phyloP scores from a whole-genome alignment of 1,140 invertebrate genomes.

The Elysia chlorotica region DNA sequence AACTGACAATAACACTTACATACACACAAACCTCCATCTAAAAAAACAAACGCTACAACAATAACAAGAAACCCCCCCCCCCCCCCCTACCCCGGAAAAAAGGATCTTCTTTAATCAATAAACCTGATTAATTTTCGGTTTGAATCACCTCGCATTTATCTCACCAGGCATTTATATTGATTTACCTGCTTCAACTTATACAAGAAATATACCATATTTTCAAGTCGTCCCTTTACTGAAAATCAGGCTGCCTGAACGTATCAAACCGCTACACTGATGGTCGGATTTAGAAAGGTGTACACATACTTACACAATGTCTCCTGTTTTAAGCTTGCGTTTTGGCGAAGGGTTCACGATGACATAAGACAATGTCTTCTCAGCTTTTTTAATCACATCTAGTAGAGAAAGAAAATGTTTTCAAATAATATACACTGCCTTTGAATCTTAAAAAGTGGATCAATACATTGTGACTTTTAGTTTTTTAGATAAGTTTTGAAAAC shows the following conservation, averaged over 20 bases:
- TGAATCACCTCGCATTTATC: not conserved
- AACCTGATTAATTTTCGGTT: too few species aligned
- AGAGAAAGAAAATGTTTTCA: too few species aligned
- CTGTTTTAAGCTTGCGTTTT: constrained; percentile 24
- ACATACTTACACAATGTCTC: constrained; percentile 39
- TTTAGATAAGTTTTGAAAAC: too few species aligned
- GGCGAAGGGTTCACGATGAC: constrained; percentile 31
- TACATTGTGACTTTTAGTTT: too few species aligned
- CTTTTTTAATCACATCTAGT: constrained; percentile 25
- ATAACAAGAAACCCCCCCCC: not conserved
- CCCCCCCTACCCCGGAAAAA: too few species aligned
- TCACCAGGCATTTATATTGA: not conserved
- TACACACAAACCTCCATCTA: constrained; percentile 21
- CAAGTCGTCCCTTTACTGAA: not conserved
- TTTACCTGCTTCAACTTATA: not conserved
- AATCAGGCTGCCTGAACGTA: not conserved
- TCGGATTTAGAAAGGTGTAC: too few species aligned
- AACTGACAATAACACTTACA: too few species aligned
- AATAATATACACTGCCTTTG: too few species aligned
- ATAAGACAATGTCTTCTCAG: constrained; percentile 25
- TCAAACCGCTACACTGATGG: too few species aligned
- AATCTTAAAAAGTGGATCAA: not conserved
- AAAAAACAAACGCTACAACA: constrained; percentile 21
- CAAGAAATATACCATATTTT: not conserved
- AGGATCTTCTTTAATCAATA: not conserved